Conservation (phyloP, 2,797 vertebrate species). For the Phataginus tetradactyla region DNA sequence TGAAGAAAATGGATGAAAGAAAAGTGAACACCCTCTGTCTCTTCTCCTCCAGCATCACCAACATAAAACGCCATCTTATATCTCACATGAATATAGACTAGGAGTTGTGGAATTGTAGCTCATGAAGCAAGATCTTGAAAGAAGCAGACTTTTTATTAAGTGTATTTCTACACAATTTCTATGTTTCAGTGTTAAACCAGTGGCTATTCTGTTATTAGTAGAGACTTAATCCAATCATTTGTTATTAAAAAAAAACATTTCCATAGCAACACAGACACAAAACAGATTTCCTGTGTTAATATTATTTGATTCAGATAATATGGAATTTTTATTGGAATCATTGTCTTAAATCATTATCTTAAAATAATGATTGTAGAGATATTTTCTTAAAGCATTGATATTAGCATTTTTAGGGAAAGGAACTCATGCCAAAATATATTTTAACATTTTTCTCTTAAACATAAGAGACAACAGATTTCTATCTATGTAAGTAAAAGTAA, state of each 20-base stretch:
- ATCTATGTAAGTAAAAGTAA: conserved; percentile 14
- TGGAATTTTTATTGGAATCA: neutral
- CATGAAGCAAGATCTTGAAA: neutral
- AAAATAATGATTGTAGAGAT: neutral
- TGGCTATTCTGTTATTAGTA: neutral
- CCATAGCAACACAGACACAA: conserved; percentile 53
- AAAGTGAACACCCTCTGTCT: neutral
- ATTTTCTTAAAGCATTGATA: conserved; percentile 36
- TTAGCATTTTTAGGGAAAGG: conserved; percentile 30
- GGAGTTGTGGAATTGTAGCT: neutral
- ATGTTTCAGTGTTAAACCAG: neutral
- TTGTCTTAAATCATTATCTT: neutral
- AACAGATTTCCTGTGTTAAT: conserved; percentile 30
- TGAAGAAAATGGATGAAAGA: neutral
- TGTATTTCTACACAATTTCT: conserved; percentile 21
- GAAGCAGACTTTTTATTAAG: neutral
- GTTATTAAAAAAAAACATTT: conserved; percentile 17
- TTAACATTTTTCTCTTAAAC: conserved; percentile 23
- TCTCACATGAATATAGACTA: neutral
- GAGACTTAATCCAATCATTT: conserved; percentile 39
- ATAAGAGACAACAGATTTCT: neutral
- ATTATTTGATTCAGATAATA: conserved; percentile 44
- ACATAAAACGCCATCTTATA: neutral
- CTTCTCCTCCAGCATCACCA: neutral
- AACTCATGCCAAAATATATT: neutral